Conservation (phyloP, 2,113 vertebrate species). For the Hemiprocne comata region DNA sequence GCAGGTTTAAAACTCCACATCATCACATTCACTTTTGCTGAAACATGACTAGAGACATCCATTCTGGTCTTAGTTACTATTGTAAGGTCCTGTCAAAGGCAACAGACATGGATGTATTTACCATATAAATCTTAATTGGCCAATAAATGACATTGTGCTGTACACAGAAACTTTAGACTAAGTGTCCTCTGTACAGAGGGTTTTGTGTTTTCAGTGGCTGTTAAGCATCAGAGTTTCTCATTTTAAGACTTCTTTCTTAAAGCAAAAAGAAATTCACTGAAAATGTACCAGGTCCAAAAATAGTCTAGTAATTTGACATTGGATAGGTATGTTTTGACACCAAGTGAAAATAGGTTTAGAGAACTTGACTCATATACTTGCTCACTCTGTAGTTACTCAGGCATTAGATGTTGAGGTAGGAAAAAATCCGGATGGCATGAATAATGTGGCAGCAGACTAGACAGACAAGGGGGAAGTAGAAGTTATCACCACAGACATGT, state of each 20-base stretch:
- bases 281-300: not conserved
- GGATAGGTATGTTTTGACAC: not conserved
- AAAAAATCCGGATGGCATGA: constrained; percentile 15
- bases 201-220: not conserved
- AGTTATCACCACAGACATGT: constrained; percentile 25
- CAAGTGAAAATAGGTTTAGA: constrained; percentile 25
- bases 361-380: constrained; percentile 16
- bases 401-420: constrained; percentile 22
- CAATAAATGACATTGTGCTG: not conserved
- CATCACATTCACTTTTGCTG: not conserved
- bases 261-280: not conserved
- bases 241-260: not conserved
- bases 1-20: not conserved
- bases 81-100: not conserved
- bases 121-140: not conserved
- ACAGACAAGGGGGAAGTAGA: constrained; percentile 33
- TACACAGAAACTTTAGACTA: not conserved
- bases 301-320: not conserved
- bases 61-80: not conserved
- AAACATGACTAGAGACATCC: not conserved
- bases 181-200: not conserved
- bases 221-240: not conserved
- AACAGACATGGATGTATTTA: not conserved
- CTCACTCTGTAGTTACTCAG: not conserved
- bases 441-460: constrained; percentile 33